These are phyloP conservation scores for Ceratina japonica DNA, from an alignment of 1,140 invertebrate species.

Conservation along the genomic window DNA sequence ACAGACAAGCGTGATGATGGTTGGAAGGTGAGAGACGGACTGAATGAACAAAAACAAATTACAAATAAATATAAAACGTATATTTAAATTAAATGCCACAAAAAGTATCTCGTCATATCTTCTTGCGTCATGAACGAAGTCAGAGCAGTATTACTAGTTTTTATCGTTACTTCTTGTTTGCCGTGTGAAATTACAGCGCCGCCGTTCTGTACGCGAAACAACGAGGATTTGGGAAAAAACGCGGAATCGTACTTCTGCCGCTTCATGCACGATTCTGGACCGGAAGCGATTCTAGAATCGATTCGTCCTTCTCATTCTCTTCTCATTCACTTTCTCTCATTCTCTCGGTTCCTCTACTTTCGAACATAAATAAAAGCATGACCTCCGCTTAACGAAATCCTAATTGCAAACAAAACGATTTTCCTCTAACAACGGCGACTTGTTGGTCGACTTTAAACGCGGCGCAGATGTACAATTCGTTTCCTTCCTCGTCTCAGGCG, in stretches of 20 bases:
- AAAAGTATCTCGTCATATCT: constrained; percentile 57
- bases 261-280: constrained; percentile 6
- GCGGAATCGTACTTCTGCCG: constrained; percentile 4
- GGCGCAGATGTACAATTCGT: constrained; percentile 8
- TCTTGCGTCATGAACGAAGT: constrained; percentile 41
- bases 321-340: neutral
- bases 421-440: too few relatives aligned
- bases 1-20: neutral
- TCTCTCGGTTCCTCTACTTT: neutral
- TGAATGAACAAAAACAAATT: constrained; percentile 58
- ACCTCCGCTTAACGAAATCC: constrained; percentile 1
- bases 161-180: neutral
- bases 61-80: constrained; percentile 70
- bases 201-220: constrained; percentile 14
- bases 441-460: neutral
- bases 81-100: constrained; percentile 71
- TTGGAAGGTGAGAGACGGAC: constrained; percentile 41
- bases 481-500: constrained; percentile 21
- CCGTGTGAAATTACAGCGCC: constrained; percentile 48
- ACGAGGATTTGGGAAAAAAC: neutral
- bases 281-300: constrained; percentile 1
- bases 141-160: constrained; percentile 11
- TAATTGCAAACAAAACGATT: neutral
- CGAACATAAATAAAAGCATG: neutral
- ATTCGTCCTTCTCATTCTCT: neutral